phyloP scores from a whole-genome alignment of 1,140 invertebrate genomes.

The Pseudomyrmex flavicornis region DNA sequence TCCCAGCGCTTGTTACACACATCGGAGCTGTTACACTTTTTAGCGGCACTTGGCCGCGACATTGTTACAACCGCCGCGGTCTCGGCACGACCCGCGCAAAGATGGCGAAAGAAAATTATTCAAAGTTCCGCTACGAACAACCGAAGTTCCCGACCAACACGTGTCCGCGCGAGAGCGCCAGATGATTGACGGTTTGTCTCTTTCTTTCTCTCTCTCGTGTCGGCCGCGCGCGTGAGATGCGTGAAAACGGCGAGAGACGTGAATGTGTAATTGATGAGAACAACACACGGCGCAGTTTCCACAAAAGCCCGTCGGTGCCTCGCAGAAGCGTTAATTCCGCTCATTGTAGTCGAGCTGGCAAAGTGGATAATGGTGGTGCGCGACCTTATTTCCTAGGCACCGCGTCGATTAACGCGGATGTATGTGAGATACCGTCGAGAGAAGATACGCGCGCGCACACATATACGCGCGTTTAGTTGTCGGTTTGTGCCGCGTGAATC shows the following conservation, averaged over 20 bases:
- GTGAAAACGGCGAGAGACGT: conserved; percentile 7
- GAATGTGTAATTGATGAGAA: conserved; percentile 45
- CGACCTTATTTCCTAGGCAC: conserved; percentile 44
- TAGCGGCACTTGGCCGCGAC: too few species aligned
- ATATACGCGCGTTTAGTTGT: conserved; percentile 8
- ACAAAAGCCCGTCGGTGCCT: conserved; percentile 35
- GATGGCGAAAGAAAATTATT: not conserved
- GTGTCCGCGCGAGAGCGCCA: not conserved
- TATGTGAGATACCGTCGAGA: not conserved
- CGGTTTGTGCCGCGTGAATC: conserved; percentile 10
- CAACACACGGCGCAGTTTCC: not conserved
- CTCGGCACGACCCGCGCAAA: not conserved
- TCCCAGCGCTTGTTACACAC: too few species aligned
- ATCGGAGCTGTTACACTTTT: not conserved
- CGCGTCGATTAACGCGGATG: conserved; percentile 47
- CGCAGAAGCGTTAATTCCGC: conserved; percentile 52
- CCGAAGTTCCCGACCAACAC: not conserved
- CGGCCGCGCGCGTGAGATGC: not conserved
- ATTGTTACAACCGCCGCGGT: too few species aligned
- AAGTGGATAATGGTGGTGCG: conserved; percentile 45
- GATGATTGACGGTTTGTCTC: conserved; percentile 12
- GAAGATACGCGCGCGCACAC: too few species aligned
- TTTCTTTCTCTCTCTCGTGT: too few species aligned
- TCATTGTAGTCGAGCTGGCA: conserved; percentile 31
- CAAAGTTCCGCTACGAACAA: not conserved